Evolutionary conservation across 2,888 invertebrate genomes (phyloP).

Genomic region (Netelia virgata): DNA sequence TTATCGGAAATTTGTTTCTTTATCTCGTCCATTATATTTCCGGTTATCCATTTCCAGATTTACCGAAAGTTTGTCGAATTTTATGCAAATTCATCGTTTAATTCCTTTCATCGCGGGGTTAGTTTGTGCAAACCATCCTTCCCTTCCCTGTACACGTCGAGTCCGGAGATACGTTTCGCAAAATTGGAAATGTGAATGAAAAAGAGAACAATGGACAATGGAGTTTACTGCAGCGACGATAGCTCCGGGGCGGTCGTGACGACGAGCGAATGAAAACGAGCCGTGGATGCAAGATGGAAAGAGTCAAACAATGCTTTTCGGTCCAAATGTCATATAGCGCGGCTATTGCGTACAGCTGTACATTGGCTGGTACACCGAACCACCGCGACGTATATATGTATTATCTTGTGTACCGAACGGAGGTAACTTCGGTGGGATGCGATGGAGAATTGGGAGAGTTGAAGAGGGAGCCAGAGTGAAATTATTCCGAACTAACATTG

Average conservation of each 20-base stretch:
- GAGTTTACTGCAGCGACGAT: conserved; percentile 69
- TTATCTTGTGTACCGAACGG: conserved; percentile 1
- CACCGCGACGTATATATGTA: not conserved
- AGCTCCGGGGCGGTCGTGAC: not conserved
- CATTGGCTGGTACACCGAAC: not conserved
- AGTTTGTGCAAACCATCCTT: too few species aligned
- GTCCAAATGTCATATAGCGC: not conserved
- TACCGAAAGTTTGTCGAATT: too few species aligned
- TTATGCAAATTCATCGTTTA: too few species aligned
- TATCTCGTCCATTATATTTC: too few species aligned
- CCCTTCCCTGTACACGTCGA: not conserved
- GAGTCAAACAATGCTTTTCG: conserved; percentile 30
- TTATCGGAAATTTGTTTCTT: too few species aligned
- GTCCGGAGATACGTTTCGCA: not conserved
- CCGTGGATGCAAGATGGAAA: conserved; percentile 1
- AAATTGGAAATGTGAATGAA: conserved; percentile 71
- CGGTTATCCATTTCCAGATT: too few species aligned
- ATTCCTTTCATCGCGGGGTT: too few species aligned
- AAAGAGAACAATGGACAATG: conserved; percentile 77
- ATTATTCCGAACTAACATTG: conserved; percentile 80
- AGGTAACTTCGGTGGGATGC: conserved; percentile 7
- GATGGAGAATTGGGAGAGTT: conserved; percentile 30
- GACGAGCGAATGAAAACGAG: conserved; percentile 25
- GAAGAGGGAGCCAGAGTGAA: conserved; percentile 70
- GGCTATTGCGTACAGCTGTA: not conserved